A percentile compares a stretch with the other conserved stretches of the same genome.
Conservation (phyloP, 2,797 vertebrate species). For the Chromobotia macracanthus region DNA sequence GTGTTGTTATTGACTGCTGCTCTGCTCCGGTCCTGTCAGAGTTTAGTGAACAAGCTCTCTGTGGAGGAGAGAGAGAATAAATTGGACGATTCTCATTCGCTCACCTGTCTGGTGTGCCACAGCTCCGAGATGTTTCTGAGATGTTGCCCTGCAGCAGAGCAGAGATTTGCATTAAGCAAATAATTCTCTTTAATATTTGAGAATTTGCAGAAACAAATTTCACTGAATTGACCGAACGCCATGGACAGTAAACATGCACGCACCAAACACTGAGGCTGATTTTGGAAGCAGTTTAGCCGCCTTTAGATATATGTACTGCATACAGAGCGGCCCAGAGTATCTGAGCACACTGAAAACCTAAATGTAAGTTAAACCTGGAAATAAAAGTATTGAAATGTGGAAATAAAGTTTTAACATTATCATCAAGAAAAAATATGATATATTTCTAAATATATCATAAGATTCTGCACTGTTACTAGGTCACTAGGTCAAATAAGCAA, state of each 20-base stretch:
- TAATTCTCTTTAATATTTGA: slow-evolving; percentile 24
- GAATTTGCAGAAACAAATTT: slow-evolving; percentile 26
- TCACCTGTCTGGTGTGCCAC: slow-evolving; percentile 22
- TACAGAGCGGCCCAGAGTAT: neutral
- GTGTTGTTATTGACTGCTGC: slow-evolving; percentile 42
- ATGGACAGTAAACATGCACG: slow-evolving; percentile 32
- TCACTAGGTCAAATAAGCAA: too few relatives aligned
- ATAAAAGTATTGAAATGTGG: too few relatives aligned
- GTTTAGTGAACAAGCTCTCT: slow-evolving; percentile 37
- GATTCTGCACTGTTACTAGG: too few relatives aligned
- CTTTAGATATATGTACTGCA: neutral
- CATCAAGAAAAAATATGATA: too few relatives aligned
- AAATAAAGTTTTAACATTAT: neutral
- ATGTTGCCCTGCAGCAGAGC: neutral
- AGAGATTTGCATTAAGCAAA: slow-evolving; percentile 25
- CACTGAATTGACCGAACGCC: slow-evolving; percentile 19
- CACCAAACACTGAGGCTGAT: neutral
- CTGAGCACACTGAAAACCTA: neutral
- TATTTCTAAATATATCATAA: too few relatives aligned
- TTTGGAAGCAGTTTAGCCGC: slow-evolving; percentile 10
- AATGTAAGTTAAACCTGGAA: neutral
- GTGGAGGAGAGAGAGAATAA: slow-evolving; percentile 19
- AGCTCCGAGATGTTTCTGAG: neutral
- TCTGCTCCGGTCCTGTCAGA: slow-evolving; percentile 38
- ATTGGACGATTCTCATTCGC: neutral